Evolutionary conservation across 2,797 vertebrate genomes (phyloP), one percentile per base, ranked within the genome.

Genomic region (Hyperoplus lanceolatus): DNA sequence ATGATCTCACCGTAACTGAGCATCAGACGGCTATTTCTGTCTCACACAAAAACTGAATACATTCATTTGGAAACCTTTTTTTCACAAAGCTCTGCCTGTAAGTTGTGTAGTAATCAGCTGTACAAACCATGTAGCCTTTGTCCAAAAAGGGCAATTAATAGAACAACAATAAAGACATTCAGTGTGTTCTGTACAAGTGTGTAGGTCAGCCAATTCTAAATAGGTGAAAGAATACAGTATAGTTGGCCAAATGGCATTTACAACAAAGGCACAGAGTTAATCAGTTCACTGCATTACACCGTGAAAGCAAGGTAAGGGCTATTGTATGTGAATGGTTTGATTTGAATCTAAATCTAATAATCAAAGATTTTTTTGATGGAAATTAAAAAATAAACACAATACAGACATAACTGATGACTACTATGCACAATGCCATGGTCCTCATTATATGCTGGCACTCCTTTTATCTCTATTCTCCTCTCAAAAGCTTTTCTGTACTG

Each of bases 401-500:
- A 42, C 50, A 46, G 71, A 53, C 49, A 54, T 56, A 61, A 66
- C 46, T 42, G 64, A 70, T 65, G 69, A 64, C 62, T 54, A 42
- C 16, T 21, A 14, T 7, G 9, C 14, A 51, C 61, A 45, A 65
- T 39, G 29, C 60, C 56, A 70, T 9, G 4, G 4, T 50, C 51
- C 73, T 68, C 42, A 71, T 68, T 75, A 64, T 21, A 63, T 57
- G 15, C 15, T 51, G 3, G 15, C 9, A 63, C 60, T 49, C 67
- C 15, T 50, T 18, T 36, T 46, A 21, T 64, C 46, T 43, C 43
- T 54, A 58, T 15, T 18, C 54, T 43, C 15, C 51, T 70, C 58
- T 55, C 53, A 45, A 56, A 71, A 29, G 29, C 29, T 29, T 29
- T 29, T 9, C 42, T 43, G 18, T 69, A 15, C 21, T 39, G 68